These are phyloP conservation scores for Corydoras maculifer DNA, from an alignment of 2,113 vertebrate species.

Conservation along the genomic window DNA sequence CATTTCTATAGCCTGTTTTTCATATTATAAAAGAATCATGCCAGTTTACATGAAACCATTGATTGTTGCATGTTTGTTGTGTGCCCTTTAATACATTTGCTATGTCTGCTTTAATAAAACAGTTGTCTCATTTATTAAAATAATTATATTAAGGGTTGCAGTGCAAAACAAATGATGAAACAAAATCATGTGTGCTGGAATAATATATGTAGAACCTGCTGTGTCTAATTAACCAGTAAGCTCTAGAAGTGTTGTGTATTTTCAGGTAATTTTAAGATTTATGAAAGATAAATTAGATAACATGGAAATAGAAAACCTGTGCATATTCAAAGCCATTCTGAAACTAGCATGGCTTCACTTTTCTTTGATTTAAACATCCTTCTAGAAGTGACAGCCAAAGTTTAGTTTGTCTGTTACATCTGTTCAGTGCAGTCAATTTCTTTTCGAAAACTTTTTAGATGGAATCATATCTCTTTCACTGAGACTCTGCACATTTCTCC, in stretches of 20 bases:
- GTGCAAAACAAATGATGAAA: not conserved
- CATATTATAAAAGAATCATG: too few relatives aligned
- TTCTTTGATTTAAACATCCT: slow-evolving; percentile 8
- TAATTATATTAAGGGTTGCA: too few relatives aligned
- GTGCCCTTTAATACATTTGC: too few relatives aligned
- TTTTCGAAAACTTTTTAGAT: too few relatives aligned
- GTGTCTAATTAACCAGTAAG: not conserved
- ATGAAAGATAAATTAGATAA: not conserved
- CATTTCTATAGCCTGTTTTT: too few relatives aligned
- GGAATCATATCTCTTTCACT: too few relatives aligned
- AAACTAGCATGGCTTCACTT: too few relatives aligned
- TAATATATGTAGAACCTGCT: not conserved
- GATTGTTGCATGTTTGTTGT: too few relatives aligned
- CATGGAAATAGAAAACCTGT: not conserved
- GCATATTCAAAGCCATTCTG: not conserved
- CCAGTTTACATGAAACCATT: too few relatives aligned
- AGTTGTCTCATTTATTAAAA: too few relatives aligned
- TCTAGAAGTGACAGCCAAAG: not conserved
- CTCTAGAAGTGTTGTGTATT: not conserved
- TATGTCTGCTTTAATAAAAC: too few relatives aligned
- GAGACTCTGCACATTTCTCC: not conserved
- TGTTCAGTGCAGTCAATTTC: too few relatives aligned
- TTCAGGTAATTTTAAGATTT: not conserved
- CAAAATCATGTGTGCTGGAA: not conserved
- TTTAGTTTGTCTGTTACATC: not conserved